Evolutionary conservation across 2,797 vertebrate genomes (phyloP), one percentile per base, ranked within the genome.

Genomic region (Benthosema pterotum): DNA sequence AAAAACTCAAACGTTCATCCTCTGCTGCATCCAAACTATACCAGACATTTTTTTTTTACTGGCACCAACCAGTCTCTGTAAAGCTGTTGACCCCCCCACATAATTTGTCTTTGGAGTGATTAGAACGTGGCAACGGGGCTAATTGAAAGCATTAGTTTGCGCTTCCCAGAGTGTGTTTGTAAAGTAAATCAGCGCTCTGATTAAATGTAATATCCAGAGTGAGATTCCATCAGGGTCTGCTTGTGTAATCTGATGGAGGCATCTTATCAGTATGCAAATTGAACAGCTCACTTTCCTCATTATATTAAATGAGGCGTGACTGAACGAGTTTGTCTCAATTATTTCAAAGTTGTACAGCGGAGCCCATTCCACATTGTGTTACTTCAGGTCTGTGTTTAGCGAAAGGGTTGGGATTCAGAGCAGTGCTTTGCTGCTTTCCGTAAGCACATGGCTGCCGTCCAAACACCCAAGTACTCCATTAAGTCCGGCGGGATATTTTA

Each of bases 121-220:
- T 91, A 90, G 81, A 83, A 67, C 70, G 87, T 76, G 74, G 80
- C 86, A 80, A 89, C 84, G 80, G 32, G 82, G 72, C 83, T 91
- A 91, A 93, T 89, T 90, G 90, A 92, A 77, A 88, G 62, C 63
- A 78, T 76, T 72, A 74, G 71, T 81, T 84, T 85, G 81, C 74
- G 72, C 87, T 86, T 87, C 88, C 80, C 74, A 68, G 74, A 90
- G 84, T 75, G 75, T 92, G 84, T 92, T 93, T 93, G 82, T 85
- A 87, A 89, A 93, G 81, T 85, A 89, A 91, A 91, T 79, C 80
- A 47, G 78, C 73, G 84, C 85, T 87, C 72, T 91, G 89, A 93
- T 90, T 91, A 90, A 90, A 89, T 80, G 67, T 83, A 77, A 89
- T 80, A 90, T 85, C 78, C 77, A 85, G 82, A 74, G 60, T 81